Evolutionary conservation across 1,140 invertebrate genomes (phyloP).

Genomic region (Bombus consobrinus): DNA sequence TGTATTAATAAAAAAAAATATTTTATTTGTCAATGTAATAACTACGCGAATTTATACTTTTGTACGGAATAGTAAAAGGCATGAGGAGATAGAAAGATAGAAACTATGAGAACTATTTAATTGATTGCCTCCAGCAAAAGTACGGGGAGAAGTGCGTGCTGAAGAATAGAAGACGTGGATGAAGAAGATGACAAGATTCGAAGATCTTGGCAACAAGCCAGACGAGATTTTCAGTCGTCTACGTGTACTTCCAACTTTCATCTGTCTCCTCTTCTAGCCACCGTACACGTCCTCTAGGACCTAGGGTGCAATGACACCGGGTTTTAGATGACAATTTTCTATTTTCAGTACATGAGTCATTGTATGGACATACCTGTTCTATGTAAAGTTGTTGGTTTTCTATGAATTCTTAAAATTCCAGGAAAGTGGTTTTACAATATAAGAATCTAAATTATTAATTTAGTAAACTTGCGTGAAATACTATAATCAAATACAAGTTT

Average conservation of each 20-base stretch:
- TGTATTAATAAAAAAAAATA: not conserved
- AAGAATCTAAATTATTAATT: not conserved
- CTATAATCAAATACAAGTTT: not conserved
- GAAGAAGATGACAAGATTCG: conserved; percentile 60
- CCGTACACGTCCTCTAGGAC: conserved; percentile 58
- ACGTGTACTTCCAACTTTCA: conserved; percentile 70
- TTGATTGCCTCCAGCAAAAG: conserved; percentile 45
- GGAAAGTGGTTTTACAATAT: not conserved
- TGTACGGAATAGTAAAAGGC: not conserved
- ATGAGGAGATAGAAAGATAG: not conserved
- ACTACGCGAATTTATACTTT: not conserved
- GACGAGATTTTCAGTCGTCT: conserved; percentile 70
- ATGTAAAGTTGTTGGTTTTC: conserved; percentile 27
- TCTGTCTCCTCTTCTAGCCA: conserved; percentile 57
- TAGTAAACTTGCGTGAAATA: not conserved
- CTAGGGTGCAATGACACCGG: conserved; percentile 67
- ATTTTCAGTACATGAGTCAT: conserved; percentile 65
- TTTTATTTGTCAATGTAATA: not conserved
- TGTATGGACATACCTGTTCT: conserved; percentile 22
- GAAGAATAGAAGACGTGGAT: conserved; percentile 60
- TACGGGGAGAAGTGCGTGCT: conserved; percentile 37
- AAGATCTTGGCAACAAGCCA: conserved; percentile 69
- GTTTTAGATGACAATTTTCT: conserved; percentile 65
- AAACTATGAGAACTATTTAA: conserved; percentile 39
- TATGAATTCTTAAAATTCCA: not conserved